Evolutionary conservation across 1,140 invertebrate species (phyloP).

Genomic region (Apis cerana): DNA sequence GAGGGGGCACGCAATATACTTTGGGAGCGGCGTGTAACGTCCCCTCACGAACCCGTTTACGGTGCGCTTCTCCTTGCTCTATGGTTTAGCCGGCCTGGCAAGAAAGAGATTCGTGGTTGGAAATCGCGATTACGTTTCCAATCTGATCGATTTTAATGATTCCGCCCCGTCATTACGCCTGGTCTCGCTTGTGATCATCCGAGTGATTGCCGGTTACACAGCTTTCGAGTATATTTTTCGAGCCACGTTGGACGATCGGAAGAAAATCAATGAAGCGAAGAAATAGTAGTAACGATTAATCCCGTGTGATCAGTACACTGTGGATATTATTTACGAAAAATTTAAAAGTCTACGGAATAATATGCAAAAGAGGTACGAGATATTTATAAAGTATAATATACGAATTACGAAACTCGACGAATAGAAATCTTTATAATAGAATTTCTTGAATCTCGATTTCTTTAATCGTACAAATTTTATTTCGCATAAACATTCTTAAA

Average conservation of each 20-base stretch:
- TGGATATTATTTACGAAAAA: no score
- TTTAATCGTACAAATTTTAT: no score
- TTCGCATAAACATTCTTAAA: no score
- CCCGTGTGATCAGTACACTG: no score
- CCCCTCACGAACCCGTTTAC: slow-evolving; percentile 38
- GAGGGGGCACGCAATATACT: slow-evolving; percentile 49
- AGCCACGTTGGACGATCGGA: neutral
- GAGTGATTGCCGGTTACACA: neutral
- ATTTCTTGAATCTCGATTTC: no score
- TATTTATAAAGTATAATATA: no score
- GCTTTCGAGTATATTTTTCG: neutral
- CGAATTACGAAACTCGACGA: no score
- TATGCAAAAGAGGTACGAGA: no score
- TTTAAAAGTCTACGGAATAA: no score
- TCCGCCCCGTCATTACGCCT: neutral
- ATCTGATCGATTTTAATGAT: neutral
- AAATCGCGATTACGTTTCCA: slow-evolving; percentile 26
- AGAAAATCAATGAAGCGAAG: neutral
- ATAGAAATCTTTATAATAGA: no score
- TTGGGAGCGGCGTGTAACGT: slow-evolving; percentile 37
- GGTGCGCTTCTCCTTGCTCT: slow-evolving; percentile 16
- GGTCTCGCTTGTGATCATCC: neutral
- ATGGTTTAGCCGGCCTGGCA: neutral
- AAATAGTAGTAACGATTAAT: no score
- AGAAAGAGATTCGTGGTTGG: slow-evolving; percentile 14